Evolutionary conservation across 2,797 vertebrate species (phyloP).

Genomic region (Avahi laniger): DNA sequence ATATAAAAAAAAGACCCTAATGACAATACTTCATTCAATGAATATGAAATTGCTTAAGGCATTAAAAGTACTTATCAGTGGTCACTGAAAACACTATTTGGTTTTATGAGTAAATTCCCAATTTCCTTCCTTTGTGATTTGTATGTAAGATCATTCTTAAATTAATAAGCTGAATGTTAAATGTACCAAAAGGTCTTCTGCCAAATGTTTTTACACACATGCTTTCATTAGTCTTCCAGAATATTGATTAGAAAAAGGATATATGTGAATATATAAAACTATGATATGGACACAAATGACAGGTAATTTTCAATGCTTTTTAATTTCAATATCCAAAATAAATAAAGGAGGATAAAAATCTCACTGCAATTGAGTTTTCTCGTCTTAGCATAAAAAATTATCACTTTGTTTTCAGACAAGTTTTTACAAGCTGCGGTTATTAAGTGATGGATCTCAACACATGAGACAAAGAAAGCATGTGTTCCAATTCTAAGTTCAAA

Average conservation of each 20-base stretch:
- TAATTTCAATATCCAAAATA: slow-evolving; percentile 19
- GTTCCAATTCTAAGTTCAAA: neutral
- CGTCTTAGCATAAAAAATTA: slow-evolving; percentile 27
- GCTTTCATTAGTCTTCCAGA: neutral
- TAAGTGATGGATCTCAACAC: neutral
- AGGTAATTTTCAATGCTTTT: neutral
- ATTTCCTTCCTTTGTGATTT: slow-evolving; percentile 28
- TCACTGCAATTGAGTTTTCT: slow-evolving; percentile 15
- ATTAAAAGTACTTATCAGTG: slow-evolving; percentile 3
- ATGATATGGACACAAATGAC: neutral
- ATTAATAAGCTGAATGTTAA: neutral
- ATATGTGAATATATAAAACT: neutral
- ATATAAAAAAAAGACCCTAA: neutral
- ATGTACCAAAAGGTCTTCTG: neutral
- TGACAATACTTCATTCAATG: neutral
- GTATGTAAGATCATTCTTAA: neutral
- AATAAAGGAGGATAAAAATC: neutral
- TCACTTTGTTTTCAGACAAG: slow-evolving; percentile 20
- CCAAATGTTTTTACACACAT: neutral
- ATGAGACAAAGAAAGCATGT: neutral
- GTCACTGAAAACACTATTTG: neutral
- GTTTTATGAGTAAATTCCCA: neutral
- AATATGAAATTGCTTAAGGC: neutral
- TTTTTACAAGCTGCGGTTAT: neutral
- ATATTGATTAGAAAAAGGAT: neutral